Evolutionary conservation across 64 coral and sea anemone genomes (phyloP).

Genomic region (Dendronephthya gigantea): DNA sequence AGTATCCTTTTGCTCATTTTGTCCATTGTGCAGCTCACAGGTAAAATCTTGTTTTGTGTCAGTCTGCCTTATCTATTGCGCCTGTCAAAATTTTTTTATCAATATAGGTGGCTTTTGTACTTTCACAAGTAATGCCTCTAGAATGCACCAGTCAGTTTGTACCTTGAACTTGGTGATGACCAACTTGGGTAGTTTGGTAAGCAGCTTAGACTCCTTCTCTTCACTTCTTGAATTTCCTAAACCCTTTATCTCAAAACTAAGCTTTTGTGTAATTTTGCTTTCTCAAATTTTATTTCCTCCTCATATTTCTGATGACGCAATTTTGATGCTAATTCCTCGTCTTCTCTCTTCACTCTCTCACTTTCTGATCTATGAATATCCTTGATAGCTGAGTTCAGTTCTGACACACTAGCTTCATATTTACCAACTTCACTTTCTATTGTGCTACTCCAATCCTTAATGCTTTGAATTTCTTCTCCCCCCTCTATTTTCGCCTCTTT

Average conservation of each 20-base stretch:
- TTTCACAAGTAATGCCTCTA: too few species aligned
- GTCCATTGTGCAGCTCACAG: too few species aligned
- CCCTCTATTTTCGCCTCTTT: not conserved
- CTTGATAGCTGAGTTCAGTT: not conserved
- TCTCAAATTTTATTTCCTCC: not conserved
- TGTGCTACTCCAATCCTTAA: not conserved
- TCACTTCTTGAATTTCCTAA: not conserved
- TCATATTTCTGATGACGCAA: not conserved
- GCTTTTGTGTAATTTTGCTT: too few species aligned
- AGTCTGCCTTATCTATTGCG: too few species aligned
- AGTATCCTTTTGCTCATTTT: too few species aligned
- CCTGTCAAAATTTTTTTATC: too few species aligned
- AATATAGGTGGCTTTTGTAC: too few species aligned
- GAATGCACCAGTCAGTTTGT: not conserved
- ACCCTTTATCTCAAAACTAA: not conserved
- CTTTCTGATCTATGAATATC: too few species aligned
- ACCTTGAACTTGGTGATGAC: not conserved
- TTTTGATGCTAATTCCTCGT: not conserved
- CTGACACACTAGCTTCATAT: not conserved
- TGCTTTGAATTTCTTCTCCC: not conserved
- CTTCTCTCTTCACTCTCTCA: too few species aligned
- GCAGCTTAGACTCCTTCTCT: not conserved
- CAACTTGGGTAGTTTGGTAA: not conserved
- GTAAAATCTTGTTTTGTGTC: too few species aligned
- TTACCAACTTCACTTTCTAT: not conserved